phyloP scores from a whole-genome alignment of 2,797 vertebrate species.

The Cirrhinus molitorella region DNA sequence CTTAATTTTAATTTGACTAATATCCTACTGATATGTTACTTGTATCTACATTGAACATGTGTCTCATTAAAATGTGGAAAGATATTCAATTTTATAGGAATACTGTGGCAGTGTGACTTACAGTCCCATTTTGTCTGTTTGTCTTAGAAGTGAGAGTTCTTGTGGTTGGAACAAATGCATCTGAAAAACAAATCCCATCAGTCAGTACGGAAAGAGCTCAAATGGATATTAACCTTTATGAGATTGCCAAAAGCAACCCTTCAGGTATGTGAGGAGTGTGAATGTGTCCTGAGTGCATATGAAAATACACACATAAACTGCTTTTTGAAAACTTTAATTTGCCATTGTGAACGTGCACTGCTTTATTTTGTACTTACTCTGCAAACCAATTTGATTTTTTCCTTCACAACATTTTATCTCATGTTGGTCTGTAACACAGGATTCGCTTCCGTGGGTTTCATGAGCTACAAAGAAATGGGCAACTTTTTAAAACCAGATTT shows the following conservation, averaged over 20 bases:
- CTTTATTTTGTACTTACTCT: background rate
- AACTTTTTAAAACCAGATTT: constrained; percentile 22
- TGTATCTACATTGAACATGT: background rate
- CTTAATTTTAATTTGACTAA: too few relatives aligned
- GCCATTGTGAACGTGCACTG: background rate
- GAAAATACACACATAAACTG: background rate
- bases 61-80: too few relatives aligned
- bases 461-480: constrained; percentile 26
- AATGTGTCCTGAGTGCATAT: background rate
- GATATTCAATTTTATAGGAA: background rate
- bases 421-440: background rate
- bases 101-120: background rate
- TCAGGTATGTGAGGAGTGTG: constrained; percentile 21
- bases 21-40: background rate
- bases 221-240: constrained; percentile 34
- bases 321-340: background rate
- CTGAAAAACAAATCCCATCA: background rate
- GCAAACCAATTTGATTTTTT: background rate
- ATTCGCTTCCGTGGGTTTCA: constrained; percentile 22
- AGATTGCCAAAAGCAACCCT: constrained; percentile 9
- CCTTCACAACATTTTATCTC: background rate
- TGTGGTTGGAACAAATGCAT: constrained; percentile 12
- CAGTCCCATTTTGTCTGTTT: background rate
- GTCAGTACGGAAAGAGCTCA: background rate
- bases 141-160: constrained; percentile 43